A percentile compares a stretch with the other conserved stretches of the same genome.
phyloP scores from a whole-genome alignment of 2,797 vertebrate genomes.

The Benthosema pterotum region DNA sequence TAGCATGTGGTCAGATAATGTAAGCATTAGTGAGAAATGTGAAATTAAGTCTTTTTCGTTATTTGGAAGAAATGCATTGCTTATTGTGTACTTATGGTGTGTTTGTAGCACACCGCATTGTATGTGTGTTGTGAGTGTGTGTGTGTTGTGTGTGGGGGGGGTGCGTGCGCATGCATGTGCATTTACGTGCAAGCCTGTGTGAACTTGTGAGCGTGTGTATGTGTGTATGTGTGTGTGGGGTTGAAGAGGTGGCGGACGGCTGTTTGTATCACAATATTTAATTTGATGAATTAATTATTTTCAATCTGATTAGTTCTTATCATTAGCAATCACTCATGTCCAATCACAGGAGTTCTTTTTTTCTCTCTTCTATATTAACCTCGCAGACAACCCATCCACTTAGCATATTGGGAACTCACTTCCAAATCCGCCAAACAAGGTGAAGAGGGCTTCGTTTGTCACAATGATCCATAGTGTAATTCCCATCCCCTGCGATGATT shows the following conservation, averaged over 20 bases:
- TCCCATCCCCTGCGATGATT: conserved; percentile 69
- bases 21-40: background rate
- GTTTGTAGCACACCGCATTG: background rate
- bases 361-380: conserved; percentile 87
- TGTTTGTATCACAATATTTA: conserved; percentile 81
- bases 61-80: background rate
- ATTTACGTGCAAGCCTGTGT: too few relatives aligned
- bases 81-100: conserved; percentile 36
- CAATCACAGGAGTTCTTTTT: conserved; percentile 78
- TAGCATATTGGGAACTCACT: conserved; percentile 78
- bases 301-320: conserved; percentile 90
- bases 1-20: background rate
- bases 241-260: conserved; percentile 67
- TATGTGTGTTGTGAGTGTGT: conserved; percentile 15
- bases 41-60: background rate
- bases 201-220: background rate
- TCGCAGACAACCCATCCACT: conserved; percentile 73
- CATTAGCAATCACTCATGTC: conserved; percentile 87
- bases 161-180: background rate
- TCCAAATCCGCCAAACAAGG: conserved; percentile 69
- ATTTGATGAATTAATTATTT: conserved; percentile 93
- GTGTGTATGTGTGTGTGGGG: conserved; percentile 19
- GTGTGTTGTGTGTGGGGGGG: conserved; percentile 9
- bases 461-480: conserved; percentile 78
- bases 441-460: conserved; percentile 69